These are phyloP conservation scores for Poliocrania exsul DNA, from an alignment of 2,797 vertebrate species.

Conservation along the genomic window DNA sequence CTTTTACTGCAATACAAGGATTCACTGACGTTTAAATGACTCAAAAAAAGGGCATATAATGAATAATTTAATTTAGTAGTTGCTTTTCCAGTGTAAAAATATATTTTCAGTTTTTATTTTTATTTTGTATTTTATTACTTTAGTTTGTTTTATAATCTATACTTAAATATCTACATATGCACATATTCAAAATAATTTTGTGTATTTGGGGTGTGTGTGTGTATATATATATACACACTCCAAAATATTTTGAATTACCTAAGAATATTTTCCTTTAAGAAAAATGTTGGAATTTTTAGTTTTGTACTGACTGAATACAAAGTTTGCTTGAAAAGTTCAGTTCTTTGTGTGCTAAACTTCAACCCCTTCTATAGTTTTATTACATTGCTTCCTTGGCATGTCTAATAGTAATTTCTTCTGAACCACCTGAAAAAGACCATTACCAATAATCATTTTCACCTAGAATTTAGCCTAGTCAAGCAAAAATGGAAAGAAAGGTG, in stretches of 20 bases:
- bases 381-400: not conserved
- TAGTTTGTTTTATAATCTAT: not conserved
- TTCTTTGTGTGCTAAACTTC: not conserved
- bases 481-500: not conserved
- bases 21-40: conserved; percentile 3
- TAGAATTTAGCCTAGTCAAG: not conserved
- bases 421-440: not conserved
- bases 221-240: too few relatives aligned
- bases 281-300: not conserved
- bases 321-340: not conserved
- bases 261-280: not conserved
- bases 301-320: not conserved
- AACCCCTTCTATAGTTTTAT: not conserved
- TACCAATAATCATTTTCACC: not conserved
- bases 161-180: not conserved
- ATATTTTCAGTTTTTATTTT: not conserved
- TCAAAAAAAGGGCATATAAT: not conserved
- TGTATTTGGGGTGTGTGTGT: not conserved
- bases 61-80: not conserved
- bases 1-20: not conserved
- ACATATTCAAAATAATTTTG: not conserved
- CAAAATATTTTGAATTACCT: not conserved
- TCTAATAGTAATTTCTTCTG: not conserved
- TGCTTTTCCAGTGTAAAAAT: not conserved
- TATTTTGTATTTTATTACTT: not conserved